phyloP scores from a whole-genome alignment of 2,888 invertebrate species.

The Callyntrura guangdongensis region DNA sequence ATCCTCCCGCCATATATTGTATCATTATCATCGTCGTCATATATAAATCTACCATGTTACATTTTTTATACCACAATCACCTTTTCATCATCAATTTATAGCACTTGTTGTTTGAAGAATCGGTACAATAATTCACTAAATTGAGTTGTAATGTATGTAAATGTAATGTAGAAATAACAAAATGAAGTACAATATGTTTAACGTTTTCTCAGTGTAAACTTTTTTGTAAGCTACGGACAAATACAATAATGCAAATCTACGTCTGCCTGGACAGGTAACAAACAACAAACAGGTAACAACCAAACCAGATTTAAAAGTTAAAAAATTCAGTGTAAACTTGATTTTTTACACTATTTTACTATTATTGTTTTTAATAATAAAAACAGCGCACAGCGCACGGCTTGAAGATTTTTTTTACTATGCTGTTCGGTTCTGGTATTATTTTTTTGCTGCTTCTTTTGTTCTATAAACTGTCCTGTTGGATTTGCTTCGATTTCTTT shows the following conservation, averaged over 20 bases:
- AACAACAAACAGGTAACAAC: too few relatives aligned
- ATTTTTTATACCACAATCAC: conserved; percentile 48
- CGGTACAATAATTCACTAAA: neutral
- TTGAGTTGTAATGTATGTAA: neutral
- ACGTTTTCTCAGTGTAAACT: neutral
- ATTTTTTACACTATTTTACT: neutral
- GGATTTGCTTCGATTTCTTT: conserved; percentile 25
- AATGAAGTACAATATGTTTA: neutral
- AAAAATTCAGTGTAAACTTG: too few relatives aligned
- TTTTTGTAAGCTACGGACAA: neutral
- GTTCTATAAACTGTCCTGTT: conserved; percentile 26
- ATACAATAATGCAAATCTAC: neutral
- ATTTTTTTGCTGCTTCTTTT: conserved; percentile 6
- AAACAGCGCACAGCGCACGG: neutral
- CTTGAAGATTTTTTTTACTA: neutral
- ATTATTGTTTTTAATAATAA: neutral
- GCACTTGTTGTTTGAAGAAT: conserved; percentile 40
- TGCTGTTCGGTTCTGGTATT: neutral
- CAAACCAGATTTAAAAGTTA: too few relatives aligned
- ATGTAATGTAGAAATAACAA: too few relatives aligned
- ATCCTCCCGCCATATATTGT: neutral
- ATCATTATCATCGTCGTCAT: conserved; percentile 11
- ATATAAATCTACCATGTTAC: conserved; percentile 54
- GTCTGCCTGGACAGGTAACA: too few relatives aligned
- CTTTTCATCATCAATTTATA: conserved; percentile 27